These are phyloP conservation scores for Malaclemys terrapin DNA, from an alignment of 2,113 vertebrate genomes.

Conservation along the genomic window DNA sequence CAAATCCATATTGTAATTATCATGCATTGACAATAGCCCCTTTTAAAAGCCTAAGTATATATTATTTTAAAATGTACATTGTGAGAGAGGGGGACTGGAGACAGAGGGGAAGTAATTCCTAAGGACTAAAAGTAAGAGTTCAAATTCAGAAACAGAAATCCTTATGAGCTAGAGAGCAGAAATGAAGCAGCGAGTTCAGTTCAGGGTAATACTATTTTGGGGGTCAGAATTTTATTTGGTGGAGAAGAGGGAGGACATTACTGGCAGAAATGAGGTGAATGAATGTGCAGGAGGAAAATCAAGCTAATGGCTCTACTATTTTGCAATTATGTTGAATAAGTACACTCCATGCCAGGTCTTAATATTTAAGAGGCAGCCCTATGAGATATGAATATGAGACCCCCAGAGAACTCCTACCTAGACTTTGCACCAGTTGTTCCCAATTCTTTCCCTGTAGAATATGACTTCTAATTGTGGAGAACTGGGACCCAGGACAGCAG, in stretches of 20 bases:
- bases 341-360: neutral
- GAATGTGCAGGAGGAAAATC: neutral
- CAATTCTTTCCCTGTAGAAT: neutral
- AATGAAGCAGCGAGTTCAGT: neutral
- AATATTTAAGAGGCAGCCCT: neutral
- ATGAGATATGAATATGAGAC: neutral
- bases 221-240: neutral
- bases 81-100: neutral
- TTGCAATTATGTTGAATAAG: neutral
- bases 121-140: neutral
- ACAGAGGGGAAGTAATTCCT: neutral
- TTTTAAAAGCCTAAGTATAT: neutral
- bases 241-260: neutral
- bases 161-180: neutral
- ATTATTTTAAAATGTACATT: neutral
- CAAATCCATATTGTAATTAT: neutral
- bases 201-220: neutral
- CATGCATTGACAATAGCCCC: neutral
- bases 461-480: neutral
- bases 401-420: neutral
- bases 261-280: neutral
- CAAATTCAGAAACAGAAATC: neutral
- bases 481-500: neutral
- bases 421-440: neutral
- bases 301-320: neutral